Evolutionary conservation across 2,797 vertebrate species (phyloP), one percentile per base, ranked within the genome.

Genomic region (Tenualosa ilisha): DNA sequence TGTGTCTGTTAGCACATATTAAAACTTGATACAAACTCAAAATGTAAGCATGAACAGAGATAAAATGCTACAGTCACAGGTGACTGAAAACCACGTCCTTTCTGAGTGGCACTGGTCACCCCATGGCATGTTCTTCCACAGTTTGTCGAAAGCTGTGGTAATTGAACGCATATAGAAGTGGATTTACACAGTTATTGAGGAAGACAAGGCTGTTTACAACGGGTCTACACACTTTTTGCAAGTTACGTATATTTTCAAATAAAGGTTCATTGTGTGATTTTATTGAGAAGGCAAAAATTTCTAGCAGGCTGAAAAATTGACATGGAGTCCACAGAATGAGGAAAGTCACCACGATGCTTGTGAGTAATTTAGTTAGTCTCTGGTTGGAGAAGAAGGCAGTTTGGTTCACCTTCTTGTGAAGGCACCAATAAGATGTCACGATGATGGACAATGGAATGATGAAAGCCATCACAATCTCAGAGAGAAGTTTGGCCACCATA

Each of bases 251-350:
- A n/a, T 31, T 6, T 9, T 4, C 17, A 59, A 37, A 43, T 22
- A 79, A 51, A 6, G 6, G 7, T 51, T 0, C 6, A 51, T 51
- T 51, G 40, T 46, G 75, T 46, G 24, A 22, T 46, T 81, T 85
- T 0, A 53, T 17, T 3, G 82, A n/a, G 7, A 85, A 26, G 3
- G 84, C 50, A 3, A 46, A 43, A 20, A 86, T 54, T 1, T 56
- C 31, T 50, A 89, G 0, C 7, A 87, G 17, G 49, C 90, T 89
- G 11, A 87, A 13, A 4, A 88, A 50, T 68, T 92, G 90, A 22
- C 84, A 63, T 0, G 90, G 91, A 4, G 85, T 85, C 90, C 89
- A 92, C 22, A 88, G 89, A 26, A 91, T 31, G 49, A 89, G 86
- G 81, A 91, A 90, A 3, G 84, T 37, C 6, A 86, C 15, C 54